Evolutionary conservation across 2,888 invertebrate genomes (phyloP), one percentile per base, ranked within the genome.

Genomic region (Diaprepes abbreviatus): DNA sequence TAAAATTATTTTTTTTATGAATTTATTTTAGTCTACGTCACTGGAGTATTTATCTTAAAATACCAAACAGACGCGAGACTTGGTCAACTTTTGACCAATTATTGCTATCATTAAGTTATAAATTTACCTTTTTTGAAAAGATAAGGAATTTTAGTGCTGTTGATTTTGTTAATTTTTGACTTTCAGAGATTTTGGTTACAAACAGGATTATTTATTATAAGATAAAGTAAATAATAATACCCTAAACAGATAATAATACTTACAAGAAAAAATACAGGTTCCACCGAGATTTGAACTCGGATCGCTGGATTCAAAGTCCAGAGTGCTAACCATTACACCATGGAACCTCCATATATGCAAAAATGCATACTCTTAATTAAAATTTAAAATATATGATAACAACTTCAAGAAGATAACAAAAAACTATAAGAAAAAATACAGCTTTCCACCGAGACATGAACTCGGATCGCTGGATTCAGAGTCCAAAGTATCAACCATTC

Each of bases 291-390:
- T 90, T 90, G 90, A 90, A 90, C 90, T 90, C 90, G 89, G 90
- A 90, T 91, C 90, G 90, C 89, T 90, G 90, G 90, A 91, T 90
- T 90, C 90, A 90, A 88, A 91, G 90, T 91, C 90, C 90, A 90
- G 89, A 90, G 90, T 91, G 90, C 90, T 91, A 88, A 91, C 90
- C 90, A 88, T 90, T 91, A 90, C 79, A 79, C 79, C 79, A 79
- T 79, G 78, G 79, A 79, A 79, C 78, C 78, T 69, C n/a, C 21
- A 24, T 45, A 10, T 24, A 19, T 19, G 43, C 43, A 19, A 43
- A 43, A 17, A 43, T 43, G 19, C 12, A 43, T 43, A 43, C 9
- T 19, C 12, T 43, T 19, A 19, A 19, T 36, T 36, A 12, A n/a
- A 36, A 2, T 6, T 36, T 2, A 33, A 2, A 12, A 2, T n/a